A percentile compares a stretch with the other conserved stretches of the same genome.
Evolutionary conservation across 2,113 vertebrate genomes (phyloP).

Genomic region (Pelvicachromis taeniatus): DNA sequence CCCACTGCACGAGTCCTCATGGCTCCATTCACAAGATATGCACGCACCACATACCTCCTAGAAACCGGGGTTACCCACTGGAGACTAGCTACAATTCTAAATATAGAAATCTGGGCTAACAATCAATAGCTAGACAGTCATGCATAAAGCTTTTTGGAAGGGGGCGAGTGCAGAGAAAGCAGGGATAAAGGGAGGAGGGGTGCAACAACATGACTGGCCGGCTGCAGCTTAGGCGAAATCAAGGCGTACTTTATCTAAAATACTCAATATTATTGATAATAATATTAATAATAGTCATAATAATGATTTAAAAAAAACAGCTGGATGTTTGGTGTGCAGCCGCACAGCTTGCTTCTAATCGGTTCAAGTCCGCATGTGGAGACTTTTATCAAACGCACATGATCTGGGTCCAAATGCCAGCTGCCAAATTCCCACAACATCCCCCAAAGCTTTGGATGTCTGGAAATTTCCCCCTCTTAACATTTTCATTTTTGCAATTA

Average conservation of each 20-base stretch:
- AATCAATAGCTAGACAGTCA: conserved; percentile 52
- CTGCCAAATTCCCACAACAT: conserved; percentile 40
- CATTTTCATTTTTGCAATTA: background rate
- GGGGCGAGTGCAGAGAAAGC: background rate
- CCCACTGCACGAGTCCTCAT: background rate
- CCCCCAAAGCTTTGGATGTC: background rate
- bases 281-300: background rate
- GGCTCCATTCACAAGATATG: conserved; percentile 48
- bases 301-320: conserved; percentile 12
- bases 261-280: background rate
- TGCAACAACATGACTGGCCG: background rate
- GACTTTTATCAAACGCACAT: background rate
- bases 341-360: background rate
- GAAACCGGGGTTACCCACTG: conserved; percentile 27
- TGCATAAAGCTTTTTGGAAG: conserved; percentile 6
- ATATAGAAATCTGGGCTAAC: conserved; percentile 55
- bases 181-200: background rate
- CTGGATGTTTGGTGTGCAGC: conserved; percentile 32
- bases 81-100: conserved; percentile 44
- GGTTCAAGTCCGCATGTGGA: background rate
- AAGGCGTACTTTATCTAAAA: conserved; percentile 8
- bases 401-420: conserved; percentile 21
- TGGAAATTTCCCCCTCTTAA: background rate
- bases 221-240: conserved; percentile 1
- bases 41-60: conserved; percentile 31